Conservation (phyloP, 92 coral and sea anemone species). For the Palythoa caribaeorum region DNA sequence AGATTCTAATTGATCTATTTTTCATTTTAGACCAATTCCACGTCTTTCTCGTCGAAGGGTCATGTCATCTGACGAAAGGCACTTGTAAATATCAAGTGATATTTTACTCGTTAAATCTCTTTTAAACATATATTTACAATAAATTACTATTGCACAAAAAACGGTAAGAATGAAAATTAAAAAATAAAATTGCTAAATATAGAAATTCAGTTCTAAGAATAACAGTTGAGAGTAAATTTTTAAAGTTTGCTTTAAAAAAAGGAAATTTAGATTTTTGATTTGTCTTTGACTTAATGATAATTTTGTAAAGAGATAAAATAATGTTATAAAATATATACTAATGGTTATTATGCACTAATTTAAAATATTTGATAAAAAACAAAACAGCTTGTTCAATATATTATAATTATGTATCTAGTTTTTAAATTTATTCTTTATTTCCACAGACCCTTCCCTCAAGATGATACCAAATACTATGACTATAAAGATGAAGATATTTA, state of each 20-base stretch:
- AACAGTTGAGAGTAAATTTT: too few species aligned
- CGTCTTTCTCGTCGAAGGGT: constrained; percentile 9
- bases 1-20: constrained; percentile 13
- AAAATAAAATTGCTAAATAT: neutral
- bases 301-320: neutral
- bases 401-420: neutral
- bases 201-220: neutral
- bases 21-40: constrained; percentile 47
- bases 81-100: constrained; percentile 33
- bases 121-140: neutral
- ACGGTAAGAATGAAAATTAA: neutral
- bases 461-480: constrained; percentile 47
- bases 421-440: neutral
- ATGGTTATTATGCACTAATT: neutral
- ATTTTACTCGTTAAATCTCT: neutral
- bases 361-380: too few species aligned
- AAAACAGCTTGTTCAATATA: neutral
- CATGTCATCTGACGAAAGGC: constrained; percentile 19
- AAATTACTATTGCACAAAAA: neutral
- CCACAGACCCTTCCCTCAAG: constrained; percentile 88
- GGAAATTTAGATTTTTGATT: too few species aligned
- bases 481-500: constrained; percentile 94
- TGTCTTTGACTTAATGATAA: neutral
- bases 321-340: neutral
- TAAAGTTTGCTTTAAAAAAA: too few species aligned